These are phyloP conservation scores for Lingula anatina DNA, from an alignment of 2,888 invertebrate species.

Conservation along the genomic window DNA sequence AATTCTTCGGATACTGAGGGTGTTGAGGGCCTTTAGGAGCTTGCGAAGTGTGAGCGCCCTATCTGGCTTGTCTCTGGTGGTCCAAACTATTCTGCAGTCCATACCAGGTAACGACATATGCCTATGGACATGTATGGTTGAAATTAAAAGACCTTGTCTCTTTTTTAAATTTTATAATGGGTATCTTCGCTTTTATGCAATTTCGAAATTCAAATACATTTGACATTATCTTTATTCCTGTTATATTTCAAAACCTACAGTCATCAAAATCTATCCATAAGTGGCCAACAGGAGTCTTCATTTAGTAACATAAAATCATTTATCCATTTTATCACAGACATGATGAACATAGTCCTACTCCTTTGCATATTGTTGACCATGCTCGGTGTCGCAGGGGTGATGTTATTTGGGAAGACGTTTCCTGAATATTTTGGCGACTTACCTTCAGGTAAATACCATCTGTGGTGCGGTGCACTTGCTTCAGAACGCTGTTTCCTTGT, in stretches of 20 bases:
- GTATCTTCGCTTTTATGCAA: too few relatives aligned
- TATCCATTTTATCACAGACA: background rate
- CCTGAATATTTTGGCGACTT: background rate
- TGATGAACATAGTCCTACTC: background rate
- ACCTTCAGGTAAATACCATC: background rate
- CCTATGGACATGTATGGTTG: too few relatives aligned
- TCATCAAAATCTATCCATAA: too few relatives aligned
- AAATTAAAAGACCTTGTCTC: too few relatives aligned
- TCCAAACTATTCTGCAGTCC: slow-evolving; percentile 14
- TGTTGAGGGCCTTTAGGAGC: slow-evolving; percentile 17
- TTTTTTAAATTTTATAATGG: too few relatives aligned
- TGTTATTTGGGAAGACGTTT: background rate
- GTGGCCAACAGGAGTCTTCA: too few relatives aligned
- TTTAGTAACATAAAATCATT: too few relatives aligned
- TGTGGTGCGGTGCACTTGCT: background rate
- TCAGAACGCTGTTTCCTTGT: background rate
- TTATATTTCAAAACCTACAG: too few relatives aligned
- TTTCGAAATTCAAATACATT: too few relatives aligned
- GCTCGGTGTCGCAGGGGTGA: background rate
- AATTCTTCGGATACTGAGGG: slow-evolving; percentile 14
- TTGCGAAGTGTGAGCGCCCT: slow-evolving; percentile 11
- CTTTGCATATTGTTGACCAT: background rate
- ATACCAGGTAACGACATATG: slow-evolving; percentile 31
- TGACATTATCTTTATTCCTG: too few relatives aligned
- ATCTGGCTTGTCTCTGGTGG: slow-evolving; percentile 13